Evolutionary conservation across 2,113 vertebrate species (phyloP), one percentile per base, ranked within the genome.

Genomic region (Lucifuga dentata): DNA sequence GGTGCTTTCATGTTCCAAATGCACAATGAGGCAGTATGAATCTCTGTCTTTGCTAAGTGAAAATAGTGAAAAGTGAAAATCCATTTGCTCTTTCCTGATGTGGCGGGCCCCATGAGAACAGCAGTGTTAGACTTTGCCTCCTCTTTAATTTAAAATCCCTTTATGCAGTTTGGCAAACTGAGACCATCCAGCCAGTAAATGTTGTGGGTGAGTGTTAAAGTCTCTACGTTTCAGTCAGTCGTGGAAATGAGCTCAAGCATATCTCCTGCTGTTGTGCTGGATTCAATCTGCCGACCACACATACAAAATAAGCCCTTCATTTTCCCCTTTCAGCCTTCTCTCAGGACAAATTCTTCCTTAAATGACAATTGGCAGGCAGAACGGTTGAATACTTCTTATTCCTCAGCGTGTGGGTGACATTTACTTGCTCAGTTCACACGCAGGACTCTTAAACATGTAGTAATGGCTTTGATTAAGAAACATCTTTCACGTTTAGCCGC

Each of bases 181-280:
- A 80, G 76, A 83, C 75, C 76, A 87, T 83, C 80, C 81, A 89
- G 80, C 82, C 83, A 86, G 76, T 85, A 81, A 87, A 83, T 89
- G 86, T 81, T 85, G 76, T 84, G 78, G 68, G 51, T 79, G 81
- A 91, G 68, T 82, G 73, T 87, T 80, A 73, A n/a, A 85, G 77
- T 81, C 73, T 85, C 82, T 78, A 78, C 66, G 69, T 84, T 80
- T 83, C 78, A 86, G 63, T 81, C 81, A 85, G 52, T 76, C 52
- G 62, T 81, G 71, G 68, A 81, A 81, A 81, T 74, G 55, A 84
- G 72, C 67, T 80, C 58, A 58, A 76, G 69, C 49, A 59, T 55
- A 46, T 68, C 76, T 78, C 67, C 52, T 26, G 8, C 65, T 62
- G 43, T 69, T 57, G 48, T 66, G 49, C 35, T 57, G 5, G 57